These are phyloP conservation scores for Cheilosia variabilis DNA, from an alignment of 2,888 invertebrate species.

Conservation along the genomic window DNA sequence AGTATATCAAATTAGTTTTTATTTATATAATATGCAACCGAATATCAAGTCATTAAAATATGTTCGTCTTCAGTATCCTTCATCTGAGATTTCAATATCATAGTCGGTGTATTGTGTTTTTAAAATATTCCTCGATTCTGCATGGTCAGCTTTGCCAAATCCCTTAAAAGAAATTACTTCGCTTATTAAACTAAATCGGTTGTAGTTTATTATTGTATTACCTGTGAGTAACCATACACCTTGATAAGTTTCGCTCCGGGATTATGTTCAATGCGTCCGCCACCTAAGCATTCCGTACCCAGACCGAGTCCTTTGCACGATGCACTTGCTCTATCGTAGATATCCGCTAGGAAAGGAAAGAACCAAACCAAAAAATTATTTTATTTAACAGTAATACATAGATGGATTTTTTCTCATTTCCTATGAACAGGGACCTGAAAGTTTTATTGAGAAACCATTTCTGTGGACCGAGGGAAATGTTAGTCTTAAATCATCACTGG, in stretches of 20 bases:
- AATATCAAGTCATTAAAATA: neutral
- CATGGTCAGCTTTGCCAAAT: constrained; percentile 96
- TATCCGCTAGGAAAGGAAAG: constrained; percentile 88
- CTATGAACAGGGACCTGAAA: constrained; percentile 85
- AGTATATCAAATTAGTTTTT: neutral
- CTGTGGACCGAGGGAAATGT: constrained; percentile 91
- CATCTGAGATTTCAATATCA: constrained; percentile 92
- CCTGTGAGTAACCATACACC: constrained; percentile 97
- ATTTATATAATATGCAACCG: neutral
- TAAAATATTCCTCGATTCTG: constrained; percentile 89
- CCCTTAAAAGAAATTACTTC: constrained; percentile 85
- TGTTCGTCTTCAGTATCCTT: constrained; percentile 79
- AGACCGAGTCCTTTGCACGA: constrained; percentile 83
- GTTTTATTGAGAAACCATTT: constrained; percentile 90
- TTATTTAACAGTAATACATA: neutral
- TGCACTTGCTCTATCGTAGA: constrained; percentile 87
- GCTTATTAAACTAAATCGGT: constrained; percentile 9
- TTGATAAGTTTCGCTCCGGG: constrained; percentile 90
- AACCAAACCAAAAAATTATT: neutral
- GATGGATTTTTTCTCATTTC: neutral
- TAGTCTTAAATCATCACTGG: constrained; percentile 89
- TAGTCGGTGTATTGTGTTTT: constrained; percentile 90
- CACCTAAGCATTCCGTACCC: constrained; percentile 93
- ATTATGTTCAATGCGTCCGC: constrained; percentile 95
- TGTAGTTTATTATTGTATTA: constrained; percentile 77